Percentiles rank a stretch among this genome's conserved stretches.
phyloP scores from a whole-genome alignment of 2,888 invertebrate species.

The Chrysolina americana region DNA sequence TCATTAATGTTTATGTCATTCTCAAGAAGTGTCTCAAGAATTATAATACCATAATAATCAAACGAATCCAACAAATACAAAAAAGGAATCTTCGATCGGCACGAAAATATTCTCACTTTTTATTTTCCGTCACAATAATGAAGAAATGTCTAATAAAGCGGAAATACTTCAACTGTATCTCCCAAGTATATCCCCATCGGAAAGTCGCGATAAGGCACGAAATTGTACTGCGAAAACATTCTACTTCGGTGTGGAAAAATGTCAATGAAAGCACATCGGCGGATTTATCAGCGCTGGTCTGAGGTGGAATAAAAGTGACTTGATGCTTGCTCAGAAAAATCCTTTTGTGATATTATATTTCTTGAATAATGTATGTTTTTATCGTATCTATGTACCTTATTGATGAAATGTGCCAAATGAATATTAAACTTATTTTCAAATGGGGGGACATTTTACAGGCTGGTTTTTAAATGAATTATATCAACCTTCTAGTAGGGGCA shows the following conservation, averaged over 20 bases:
- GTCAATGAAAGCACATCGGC: constrained; percentile 10
- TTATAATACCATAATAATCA: background rate
- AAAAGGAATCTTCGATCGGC: constrained; percentile 3
- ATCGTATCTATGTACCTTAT: no score
- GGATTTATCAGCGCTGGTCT: constrained; percentile 1
- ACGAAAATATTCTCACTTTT: background rate
- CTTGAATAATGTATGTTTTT: background rate
- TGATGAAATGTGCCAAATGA: no score
- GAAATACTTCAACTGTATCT: background rate
- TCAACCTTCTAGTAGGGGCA: no score
- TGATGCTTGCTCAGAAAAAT: background rate
- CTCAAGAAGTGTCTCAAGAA: background rate
- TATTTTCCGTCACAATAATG: background rate
- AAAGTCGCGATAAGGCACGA: background rate
- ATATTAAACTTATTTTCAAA: no score
- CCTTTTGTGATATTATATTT: background rate
- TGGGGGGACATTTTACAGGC: no score
- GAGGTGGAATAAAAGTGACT: background rate
- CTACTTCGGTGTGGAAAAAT: background rate
- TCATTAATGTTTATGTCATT: no score
- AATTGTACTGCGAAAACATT: background rate
- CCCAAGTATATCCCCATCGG: background rate
- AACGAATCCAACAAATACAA: background rate
- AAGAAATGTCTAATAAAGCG: constrained; percentile 1
- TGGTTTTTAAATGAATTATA: no score